Percentiles rank a stretch among this genome's conserved stretches.
Conservation (phyloP, 2,888 invertebrate genomes). For the Drosophila meridionalis region DNA sequence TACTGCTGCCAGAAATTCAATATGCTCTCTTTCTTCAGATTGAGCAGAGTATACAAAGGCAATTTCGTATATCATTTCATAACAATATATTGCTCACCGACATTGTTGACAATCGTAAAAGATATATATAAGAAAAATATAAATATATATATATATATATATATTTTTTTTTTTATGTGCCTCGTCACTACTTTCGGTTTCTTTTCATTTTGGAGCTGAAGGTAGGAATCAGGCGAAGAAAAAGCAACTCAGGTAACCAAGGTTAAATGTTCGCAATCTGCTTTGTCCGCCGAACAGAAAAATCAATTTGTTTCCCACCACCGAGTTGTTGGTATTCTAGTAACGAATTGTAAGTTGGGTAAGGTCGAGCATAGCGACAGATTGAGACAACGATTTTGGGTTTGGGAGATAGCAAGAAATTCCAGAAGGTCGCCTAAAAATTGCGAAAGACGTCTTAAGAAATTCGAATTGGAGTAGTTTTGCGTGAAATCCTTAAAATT, state of each 20-base stretch:
- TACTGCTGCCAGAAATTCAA: neutral
- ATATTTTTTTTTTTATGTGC: neutral
- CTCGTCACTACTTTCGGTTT: slow-evolving; percentile 38
- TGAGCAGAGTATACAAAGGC: neutral
- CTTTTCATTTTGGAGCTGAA: slow-evolving; percentile 1
- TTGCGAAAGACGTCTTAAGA: neutral
- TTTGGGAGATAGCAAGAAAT: neutral
- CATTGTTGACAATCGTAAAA: slow-evolving; percentile 48
- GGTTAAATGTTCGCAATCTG: slow-evolving; percentile 58
- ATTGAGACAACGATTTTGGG: neutral
- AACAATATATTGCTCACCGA: slow-evolving; percentile 51
- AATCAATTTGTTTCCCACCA: slow-evolving; percentile 57
- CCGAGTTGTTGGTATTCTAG: slow-evolving; percentile 11
- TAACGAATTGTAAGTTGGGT: slow-evolving; percentile 22
- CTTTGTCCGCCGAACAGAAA: slow-evolving; percentile 43
- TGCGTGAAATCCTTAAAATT: neutral
- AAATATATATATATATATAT: slow-evolving; percentile 3
- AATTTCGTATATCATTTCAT: slow-evolving; percentile 39
- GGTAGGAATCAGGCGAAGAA: slow-evolving; percentile 3
- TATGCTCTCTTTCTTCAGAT: slow-evolving; percentile 1
- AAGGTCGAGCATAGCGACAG: slow-evolving; percentile 35
- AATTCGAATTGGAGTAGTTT: neutral
- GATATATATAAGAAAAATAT: neutral
- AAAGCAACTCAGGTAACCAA: slow-evolving; percentile 48
- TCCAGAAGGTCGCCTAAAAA: neutral